phyloP scores from a whole-genome alignment of 2,888 invertebrate species.

The Eulithis prunata region DNA sequence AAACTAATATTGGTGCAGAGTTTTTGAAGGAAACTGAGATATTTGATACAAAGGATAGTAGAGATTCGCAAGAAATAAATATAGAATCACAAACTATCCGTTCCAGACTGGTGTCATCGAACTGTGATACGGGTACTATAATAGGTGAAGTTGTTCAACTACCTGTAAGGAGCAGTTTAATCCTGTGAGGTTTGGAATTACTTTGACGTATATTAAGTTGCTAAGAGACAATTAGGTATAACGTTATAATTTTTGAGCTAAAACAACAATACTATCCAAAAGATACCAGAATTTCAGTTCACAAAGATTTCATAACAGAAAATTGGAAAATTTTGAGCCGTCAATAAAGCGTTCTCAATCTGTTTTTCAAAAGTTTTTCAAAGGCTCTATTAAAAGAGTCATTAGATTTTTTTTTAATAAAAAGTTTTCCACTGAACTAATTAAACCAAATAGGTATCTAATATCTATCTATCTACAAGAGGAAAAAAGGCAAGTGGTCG shows the following conservation, averaged over 20 bases:
- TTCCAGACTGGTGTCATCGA: slow-evolving; percentile 45
- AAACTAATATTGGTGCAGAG: too few species aligned
- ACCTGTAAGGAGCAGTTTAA: slow-evolving; percentile 15
- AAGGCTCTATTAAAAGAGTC: not conserved
- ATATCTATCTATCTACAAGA: slow-evolving; percentile 16
- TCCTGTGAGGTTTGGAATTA: slow-evolving; percentile 11
- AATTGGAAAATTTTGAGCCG: too few species aligned
- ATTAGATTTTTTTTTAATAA: not conserved
- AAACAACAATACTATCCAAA: not conserved
- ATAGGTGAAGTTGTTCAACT: slow-evolving; percentile 17
- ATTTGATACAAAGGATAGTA: too few species aligned
- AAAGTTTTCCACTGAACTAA: slow-evolving; percentile 7
- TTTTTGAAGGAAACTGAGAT: too few species aligned
- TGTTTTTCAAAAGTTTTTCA: not conserved
- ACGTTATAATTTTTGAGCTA: not conserved
- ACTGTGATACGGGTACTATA: slow-evolving; percentile 33
- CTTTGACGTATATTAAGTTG: slow-evolving; percentile 13
- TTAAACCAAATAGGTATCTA: slow-evolving; percentile 5
- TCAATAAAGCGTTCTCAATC: too few species aligned
- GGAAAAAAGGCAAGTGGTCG: slow-evolving; percentile 36
- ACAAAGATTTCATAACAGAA: too few species aligned
- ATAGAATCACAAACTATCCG: slow-evolving; percentile 22
- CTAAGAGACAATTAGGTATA: slow-evolving; percentile 2
- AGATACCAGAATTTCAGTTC: too few species aligned
- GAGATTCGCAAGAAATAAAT: slow-evolving; percentile 19